Evolutionary conservation across 37 sponge, comb jelly and placozoan species (phyloP).

Genomic region (Hexactinellida sp.): DNA sequence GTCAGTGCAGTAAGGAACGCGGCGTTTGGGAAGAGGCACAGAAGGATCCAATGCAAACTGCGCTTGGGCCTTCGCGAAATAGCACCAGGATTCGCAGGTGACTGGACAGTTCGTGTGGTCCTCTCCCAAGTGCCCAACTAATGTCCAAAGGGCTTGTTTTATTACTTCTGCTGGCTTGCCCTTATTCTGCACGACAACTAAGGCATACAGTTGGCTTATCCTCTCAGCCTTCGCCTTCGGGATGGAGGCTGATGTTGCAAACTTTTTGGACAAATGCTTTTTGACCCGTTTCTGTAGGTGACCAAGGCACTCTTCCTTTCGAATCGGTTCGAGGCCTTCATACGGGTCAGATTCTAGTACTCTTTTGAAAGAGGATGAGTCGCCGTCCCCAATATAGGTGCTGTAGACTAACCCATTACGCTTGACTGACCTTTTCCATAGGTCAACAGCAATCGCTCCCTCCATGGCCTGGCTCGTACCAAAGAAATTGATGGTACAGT

Average conservation of each 20-base stretch:
- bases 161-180: neutral
- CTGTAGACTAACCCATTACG: neutral
- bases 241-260: neutral
- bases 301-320: no score
- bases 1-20: neutral
- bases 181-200: neutral
- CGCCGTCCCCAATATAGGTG: no score
- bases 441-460: neutral
- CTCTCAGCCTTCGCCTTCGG: no score
- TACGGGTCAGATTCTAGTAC: neutral
- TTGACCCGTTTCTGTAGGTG: neutral
- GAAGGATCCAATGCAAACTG: no score
- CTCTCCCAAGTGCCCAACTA: neutral
- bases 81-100: neutral
- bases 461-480: neutral
- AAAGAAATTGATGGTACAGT: neutral
- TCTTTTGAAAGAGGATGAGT: neutral
- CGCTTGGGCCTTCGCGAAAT: neutral
- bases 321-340: neutral
- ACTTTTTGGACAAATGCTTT: neutral
- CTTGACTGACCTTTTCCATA: neutral
- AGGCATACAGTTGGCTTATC: neutral
- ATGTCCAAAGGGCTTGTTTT: neutral
- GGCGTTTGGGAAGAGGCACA: no score
- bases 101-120: neutral